Conservation (phyloP, 2,797 vertebrate species). For the Pampus argenteus region DNA sequence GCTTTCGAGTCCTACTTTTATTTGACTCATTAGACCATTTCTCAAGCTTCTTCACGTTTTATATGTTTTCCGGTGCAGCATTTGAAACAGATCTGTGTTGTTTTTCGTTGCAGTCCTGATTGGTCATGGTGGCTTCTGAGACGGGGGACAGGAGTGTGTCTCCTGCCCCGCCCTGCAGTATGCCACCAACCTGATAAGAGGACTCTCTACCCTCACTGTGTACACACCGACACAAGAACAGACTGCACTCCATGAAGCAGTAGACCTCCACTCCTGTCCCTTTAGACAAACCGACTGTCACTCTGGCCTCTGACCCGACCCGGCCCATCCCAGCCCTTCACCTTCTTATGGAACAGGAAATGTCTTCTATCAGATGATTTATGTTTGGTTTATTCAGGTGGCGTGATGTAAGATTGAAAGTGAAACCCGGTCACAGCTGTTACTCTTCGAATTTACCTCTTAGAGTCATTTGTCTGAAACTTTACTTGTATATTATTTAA, state of each 20-base stretch:
- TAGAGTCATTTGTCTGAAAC: slow-evolving; percentile 24
- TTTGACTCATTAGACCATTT: too few species aligned
- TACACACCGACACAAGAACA: slow-evolving; percentile 57
- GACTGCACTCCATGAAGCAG: slow-evolving; percentile 62
- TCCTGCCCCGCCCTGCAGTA: slow-evolving; percentile 49
- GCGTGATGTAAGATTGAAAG: slow-evolving; percentile 26
- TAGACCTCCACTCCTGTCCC: slow-evolving; percentile 64
- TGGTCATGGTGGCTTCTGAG: slow-evolving; percentile 52
- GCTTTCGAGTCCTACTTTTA: too few species aligned
- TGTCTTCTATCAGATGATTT: slow-evolving; percentile 27
- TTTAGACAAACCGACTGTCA: slow-evolving; percentile 80
- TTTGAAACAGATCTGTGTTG: slow-evolving; percentile 5
- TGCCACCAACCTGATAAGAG: slow-evolving; percentile 52
- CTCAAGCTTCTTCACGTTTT: too few species aligned
- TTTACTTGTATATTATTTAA: slow-evolving; percentile 46
- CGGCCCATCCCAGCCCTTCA: slow-evolving; percentile 14
- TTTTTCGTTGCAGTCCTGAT: slow-evolving; percentile 82
- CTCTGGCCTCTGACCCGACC: slow-evolving; percentile 40
- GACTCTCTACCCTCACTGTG: slow-evolving; percentile 63
- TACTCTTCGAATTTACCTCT: slow-evolving; percentile 31
- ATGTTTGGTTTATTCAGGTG: slow-evolving; percentile 14
- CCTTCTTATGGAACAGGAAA: slow-evolving; percentile 22
- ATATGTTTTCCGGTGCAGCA: too few species aligned
- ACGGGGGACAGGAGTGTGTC: slow-evolving; percentile 50
- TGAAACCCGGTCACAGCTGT: slow-evolving; percentile 14